These are phyloP conservation scores for Euglossa dilemma DNA, from an alignment of 1,140 invertebrate genomes.

Conservation along the genomic window DNA sequence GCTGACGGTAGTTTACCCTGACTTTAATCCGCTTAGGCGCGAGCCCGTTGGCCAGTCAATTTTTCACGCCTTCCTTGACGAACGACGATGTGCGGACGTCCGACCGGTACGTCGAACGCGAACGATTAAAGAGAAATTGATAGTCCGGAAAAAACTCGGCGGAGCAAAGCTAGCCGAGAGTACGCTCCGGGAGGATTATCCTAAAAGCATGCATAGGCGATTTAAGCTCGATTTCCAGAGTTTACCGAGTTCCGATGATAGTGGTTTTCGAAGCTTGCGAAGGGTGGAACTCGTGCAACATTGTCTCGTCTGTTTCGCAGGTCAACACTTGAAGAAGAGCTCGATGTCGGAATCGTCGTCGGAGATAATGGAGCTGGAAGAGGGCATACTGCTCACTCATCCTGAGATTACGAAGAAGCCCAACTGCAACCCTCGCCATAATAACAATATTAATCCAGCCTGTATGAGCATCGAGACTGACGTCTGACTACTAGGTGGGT, in stretches of 20 bases:
- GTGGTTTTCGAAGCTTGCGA: no score
- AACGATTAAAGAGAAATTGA: slow-evolving; percentile 8
- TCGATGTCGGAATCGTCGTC: slow-evolving; percentile 96
- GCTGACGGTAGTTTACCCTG: slow-evolving; percentile 25
- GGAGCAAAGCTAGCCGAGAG: not conserved
- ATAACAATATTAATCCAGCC: slow-evolving; percentile 91
- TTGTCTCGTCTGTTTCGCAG: slow-evolving; percentile 78
- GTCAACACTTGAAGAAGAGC: slow-evolving; percentile 95
- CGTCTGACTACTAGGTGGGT: slow-evolving; percentile 96
- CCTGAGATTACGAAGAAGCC: slow-evolving; percentile 89
- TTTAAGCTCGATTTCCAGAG: not conserved
- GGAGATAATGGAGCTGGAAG: slow-evolving; percentile 97
- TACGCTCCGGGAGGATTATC: not conserved
- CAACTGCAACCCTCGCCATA: slow-evolving; percentile 93
- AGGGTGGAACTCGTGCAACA: not conserved
- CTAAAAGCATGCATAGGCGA: not conserved
- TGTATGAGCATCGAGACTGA: slow-evolving; percentile 96
- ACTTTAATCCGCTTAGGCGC: slow-evolving; percentile 57
- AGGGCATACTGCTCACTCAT: slow-evolving; percentile 90
- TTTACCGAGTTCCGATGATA: not conserved
- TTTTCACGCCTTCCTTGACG: slow-evolving; percentile 25
- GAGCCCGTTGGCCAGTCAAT: slow-evolving; percentile 13
- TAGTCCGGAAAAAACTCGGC: not conserved
- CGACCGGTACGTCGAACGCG: not conserved
- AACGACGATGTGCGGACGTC: not conserved